Evolutionary conservation across 2,113 vertebrate species (phyloP), one percentile per base, ranked within the genome.

Genomic region (Nycticryphes semicollaris): DNA sequence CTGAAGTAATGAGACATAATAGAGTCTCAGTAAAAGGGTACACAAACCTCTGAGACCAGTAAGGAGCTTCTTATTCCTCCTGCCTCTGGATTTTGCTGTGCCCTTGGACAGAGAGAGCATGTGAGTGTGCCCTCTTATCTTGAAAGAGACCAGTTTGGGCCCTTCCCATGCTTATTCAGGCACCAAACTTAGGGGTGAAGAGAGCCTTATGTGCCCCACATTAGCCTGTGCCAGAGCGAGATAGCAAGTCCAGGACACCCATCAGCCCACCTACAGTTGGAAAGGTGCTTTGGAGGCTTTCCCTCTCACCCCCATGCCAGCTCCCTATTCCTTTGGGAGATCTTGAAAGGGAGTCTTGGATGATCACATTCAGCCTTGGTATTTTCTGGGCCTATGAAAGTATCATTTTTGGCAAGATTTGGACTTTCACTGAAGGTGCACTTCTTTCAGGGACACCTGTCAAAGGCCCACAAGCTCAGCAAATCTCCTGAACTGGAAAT

Each of bases 221-320:
- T 2, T 4, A 27, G 25, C 9, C 21, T 9, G 1, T 11, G 47
- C 25, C 23, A 68, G 53, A 59, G 25, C 7, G 20, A 80, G 84
- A 10, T 4, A 28, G 3, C 28, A 8, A 0, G 5, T 59, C 28
- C 27, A 35, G 25, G 30, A 3, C 2, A 63, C 30, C 4, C 2
- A 2, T 22, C 80, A 78, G 15, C 31, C 27, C 39, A 54, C 3
- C 19, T 53, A 5, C 7, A 28, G 10, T 7, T 76, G 24, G 33
- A 69, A 87, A 66, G 20, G 25, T 9, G 3, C 12, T 57, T 73
- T 53, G 33, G 27, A 85, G 6, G 19, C 19, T 76, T 90, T 79
- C 10, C 12, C 13, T 43, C 33, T 83, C 16, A n/a, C 13, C n/a
- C 10, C 6, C 30, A 10, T 1, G 1, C 30, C 57, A 45, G 22